A percentile compares a stretch with the other conserved stretches of the same genome.
Conservation (phyloP, 2,113 vertebrate genomes). For the Phalacrocorax aristotelis region DNA sequence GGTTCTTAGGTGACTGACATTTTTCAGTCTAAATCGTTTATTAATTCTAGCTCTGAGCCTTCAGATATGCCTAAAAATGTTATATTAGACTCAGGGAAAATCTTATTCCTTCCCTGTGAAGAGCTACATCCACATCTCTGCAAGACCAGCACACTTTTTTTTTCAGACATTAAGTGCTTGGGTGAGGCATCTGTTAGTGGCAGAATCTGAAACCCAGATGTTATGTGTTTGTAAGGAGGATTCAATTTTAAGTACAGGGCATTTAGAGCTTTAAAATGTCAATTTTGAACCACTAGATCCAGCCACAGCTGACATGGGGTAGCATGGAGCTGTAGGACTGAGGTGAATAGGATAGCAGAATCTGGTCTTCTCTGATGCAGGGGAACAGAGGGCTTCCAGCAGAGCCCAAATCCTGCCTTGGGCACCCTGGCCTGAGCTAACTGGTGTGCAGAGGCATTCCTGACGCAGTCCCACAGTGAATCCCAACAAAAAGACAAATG, state of each 20-base stretch:
- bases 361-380: neutral
- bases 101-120: neutral
- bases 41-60: neutral
- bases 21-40: neutral
- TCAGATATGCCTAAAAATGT: neutral
- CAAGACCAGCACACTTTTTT: neutral
- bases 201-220: neutral
- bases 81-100: neutral
- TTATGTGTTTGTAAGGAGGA: neutral
- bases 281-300: neutral
- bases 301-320: neutral
- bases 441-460: neutral
- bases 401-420: neutral
- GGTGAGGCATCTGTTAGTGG: neutral
- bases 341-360: neutral
- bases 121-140: neutral
- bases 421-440: neutral
- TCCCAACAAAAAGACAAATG: slow-evolving; percentile 22
- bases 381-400: neutral
- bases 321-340: neutral
- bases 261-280: neutral
- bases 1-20: neutral
- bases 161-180: neutral
- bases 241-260: neutral
- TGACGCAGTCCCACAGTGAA: neutral